Percentiles rank a stretch among this genome's conserved stretches.
Evolutionary conservation across 1,140 invertebrate species (phyloP).

Genomic region (Nymphalis io): DNA sequence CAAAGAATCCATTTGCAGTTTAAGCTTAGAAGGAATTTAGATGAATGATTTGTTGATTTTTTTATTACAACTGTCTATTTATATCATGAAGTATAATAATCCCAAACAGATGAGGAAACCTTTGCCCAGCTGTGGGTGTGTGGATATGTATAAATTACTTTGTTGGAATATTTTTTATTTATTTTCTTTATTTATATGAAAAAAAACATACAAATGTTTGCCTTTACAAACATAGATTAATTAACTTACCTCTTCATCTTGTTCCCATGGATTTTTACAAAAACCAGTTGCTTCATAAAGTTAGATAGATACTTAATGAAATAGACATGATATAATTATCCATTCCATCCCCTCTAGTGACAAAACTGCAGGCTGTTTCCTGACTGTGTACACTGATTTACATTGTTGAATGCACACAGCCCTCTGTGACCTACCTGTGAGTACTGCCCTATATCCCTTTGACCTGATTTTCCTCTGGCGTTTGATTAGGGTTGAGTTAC

Average conservation of each 20-base stretch:
- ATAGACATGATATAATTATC: constrained; percentile 62
- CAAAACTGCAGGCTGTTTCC: constrained; percentile 46
- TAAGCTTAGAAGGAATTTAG: too few species aligned
- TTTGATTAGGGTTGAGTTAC: constrained; percentile 48
- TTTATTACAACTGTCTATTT: too few species aligned
- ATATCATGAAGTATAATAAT: too few species aligned
- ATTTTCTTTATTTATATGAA: too few species aligned
- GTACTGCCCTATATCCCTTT: constrained; percentile 62
- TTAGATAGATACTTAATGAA: constrained; percentile 26
- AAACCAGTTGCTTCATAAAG: not conserved
- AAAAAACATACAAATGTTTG: not conserved
- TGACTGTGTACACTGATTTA: constrained; percentile 38
- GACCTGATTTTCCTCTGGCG: constrained; percentile 56
- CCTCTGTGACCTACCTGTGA: constrained; percentile 52
- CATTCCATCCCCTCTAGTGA: constrained; percentile 54
- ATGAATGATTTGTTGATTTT: too few species aligned
- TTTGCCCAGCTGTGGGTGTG: too few species aligned
- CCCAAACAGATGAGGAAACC: too few species aligned
- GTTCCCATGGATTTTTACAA: constrained; percentile 1
- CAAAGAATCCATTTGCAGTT: too few species aligned
- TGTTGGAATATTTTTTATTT: too few species aligned
- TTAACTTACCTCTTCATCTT: constrained; percentile 1
- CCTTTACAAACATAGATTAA: not conserved
- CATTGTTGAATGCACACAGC: constrained; percentile 65
- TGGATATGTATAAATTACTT: too few species aligned